These are phyloP conservation scores for Pinna nobilis DNA, from an alignment of 1,140 invertebrate genomes.

Conservation along the genomic window DNA sequence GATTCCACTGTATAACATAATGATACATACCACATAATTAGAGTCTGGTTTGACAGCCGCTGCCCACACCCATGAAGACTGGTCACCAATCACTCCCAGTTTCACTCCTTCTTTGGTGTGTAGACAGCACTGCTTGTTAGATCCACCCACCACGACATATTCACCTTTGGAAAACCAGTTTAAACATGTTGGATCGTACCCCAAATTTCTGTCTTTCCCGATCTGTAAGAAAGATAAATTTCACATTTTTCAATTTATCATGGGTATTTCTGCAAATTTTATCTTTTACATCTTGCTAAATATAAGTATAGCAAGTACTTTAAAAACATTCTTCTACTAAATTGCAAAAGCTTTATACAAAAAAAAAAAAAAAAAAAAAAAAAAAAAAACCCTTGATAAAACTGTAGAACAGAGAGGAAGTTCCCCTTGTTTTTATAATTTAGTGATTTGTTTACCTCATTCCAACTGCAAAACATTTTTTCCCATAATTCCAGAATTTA, in stretches of 20 bases:
- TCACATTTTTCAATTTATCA: no score
- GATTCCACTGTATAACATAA: not conserved
- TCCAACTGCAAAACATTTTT: not conserved
- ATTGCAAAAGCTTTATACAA: no score
- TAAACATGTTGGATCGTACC: conserved; percentile 88
- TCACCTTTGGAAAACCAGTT: conserved; percentile 86
- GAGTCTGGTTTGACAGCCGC: conserved; percentile 85
- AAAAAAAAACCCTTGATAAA: not conserved
- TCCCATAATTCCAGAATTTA: not conserved
- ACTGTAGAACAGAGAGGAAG: no score
- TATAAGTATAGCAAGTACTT: no score
- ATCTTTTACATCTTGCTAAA: no score
- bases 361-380: conserved; percentile 5
- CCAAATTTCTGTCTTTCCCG: conserved; percentile 85
- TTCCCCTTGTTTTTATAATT: no score
- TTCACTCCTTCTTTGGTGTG: conserved; percentile 91
- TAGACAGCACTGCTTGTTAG: conserved; percentile 85
- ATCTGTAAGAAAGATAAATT: no score
- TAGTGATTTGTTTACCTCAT: no score
- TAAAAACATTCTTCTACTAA: no score
- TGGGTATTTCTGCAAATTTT: no score
- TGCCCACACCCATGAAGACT: conserved; percentile 91
- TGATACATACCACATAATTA: conserved; percentile 81
- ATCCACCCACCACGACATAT: conserved; percentile 89
- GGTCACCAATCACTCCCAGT: conserved; percentile 83